Percentiles rank a stretch among this genome's conserved stretches.
Conservation (phyloP, 2,888 invertebrate species). For the Heliconius erato region DNA sequence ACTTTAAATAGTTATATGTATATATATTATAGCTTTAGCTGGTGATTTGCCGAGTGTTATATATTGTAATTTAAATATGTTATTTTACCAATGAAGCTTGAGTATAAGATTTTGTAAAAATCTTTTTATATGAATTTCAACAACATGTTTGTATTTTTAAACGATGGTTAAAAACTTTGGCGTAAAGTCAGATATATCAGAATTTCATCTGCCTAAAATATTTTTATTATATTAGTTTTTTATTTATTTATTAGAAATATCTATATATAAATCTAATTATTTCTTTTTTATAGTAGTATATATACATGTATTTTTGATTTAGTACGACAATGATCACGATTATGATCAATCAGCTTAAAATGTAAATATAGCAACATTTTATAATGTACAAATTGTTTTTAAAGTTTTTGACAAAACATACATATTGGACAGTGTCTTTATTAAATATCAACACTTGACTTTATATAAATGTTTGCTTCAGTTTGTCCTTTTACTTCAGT, state of each 20-base stretch:
- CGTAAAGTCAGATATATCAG: neutral
- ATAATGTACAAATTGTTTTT: no score
- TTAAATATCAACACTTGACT: no score
- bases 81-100: neutral
- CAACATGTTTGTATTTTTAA: neutral
- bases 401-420: no score
- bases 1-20: conserved; percentile 8
- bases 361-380: no score
- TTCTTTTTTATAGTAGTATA: neutral
- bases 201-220: neutral
- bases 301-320: neutral
- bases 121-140: neutral
- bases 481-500: no score
- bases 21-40: conserved; percentile 2
- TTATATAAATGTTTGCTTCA: no score
- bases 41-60: neutral
- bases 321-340: no score
- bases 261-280: neutral
- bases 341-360: no score
- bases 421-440: no score
- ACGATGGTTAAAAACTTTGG: neutral
- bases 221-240: neutral
- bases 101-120: neutral
- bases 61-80: conserved; percentile 1
- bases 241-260: neutral